Percentiles rank a stretch among this genome's conserved stretches.
Conservation (phyloP, 1,140 invertebrate species). For the Scaptomyza pallida region DNA sequence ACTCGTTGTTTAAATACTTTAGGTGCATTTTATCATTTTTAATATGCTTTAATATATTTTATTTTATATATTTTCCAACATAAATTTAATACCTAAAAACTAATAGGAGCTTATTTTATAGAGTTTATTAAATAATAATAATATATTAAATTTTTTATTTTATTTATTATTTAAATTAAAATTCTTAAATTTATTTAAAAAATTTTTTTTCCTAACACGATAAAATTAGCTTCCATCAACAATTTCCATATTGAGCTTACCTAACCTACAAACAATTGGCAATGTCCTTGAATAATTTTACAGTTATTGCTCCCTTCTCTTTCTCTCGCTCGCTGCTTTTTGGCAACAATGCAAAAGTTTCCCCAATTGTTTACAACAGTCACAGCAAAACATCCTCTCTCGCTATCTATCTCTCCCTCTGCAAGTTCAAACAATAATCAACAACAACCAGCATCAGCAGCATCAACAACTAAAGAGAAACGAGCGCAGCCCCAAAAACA, state of each 20-base stretch:
- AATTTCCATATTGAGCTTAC: background rate
- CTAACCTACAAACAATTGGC: background rate
- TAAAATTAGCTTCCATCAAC: background rate
- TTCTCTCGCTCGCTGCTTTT: constrained; percentile 23
- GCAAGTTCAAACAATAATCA: constrained; percentile 8
- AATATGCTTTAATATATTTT: too few species aligned
- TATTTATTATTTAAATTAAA: background rate
- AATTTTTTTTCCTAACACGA: too few species aligned
- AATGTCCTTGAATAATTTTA: background rate
- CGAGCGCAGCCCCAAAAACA: constrained; percentile 32
- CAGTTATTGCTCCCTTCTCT: too few species aligned
- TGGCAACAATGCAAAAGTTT: constrained; percentile 53
- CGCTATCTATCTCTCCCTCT: background rate
- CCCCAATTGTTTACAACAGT: constrained; percentile 62
- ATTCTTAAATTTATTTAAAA: background rate
- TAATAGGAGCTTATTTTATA: too few species aligned
- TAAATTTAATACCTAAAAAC: too few species aligned
- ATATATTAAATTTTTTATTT: too few species aligned
- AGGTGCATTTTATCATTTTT: too few species aligned
- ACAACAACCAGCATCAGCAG: constrained; percentile 6
- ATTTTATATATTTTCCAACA: too few species aligned
- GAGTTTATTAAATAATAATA: too few species aligned
- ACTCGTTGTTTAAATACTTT: too few species aligned
- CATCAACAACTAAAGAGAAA: constrained; percentile 28
- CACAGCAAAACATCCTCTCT: constrained; percentile 35